Evolutionary conservation across 2,113 vertebrate species (phyloP).

Genomic region (Triplophysa tibetana): DNA sequence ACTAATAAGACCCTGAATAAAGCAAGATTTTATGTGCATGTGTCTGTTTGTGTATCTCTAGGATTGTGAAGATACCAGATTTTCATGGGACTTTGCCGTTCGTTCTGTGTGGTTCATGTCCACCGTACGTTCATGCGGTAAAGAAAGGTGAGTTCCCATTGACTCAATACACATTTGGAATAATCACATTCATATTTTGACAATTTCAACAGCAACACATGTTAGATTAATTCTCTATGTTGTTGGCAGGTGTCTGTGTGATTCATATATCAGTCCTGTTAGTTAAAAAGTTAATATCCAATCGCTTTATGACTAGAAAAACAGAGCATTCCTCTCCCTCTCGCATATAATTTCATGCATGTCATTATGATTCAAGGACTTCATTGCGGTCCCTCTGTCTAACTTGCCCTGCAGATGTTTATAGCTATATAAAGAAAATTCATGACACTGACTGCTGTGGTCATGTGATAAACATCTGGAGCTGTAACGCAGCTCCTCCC

Average conservation of each 20-base stretch:
- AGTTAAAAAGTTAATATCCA: background rate
- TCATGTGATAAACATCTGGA: constrained; percentile 65
- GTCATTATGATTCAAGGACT: constrained; percentile 11
- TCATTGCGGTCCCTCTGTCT: constrained; percentile 4
- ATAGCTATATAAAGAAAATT: constrained; percentile 42
- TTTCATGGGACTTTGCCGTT: constrained; percentile 85
- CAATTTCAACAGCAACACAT: background rate
- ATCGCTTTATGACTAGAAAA: background rate
- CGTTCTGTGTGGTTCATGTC: constrained; percentile 84
- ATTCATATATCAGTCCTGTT: background rate
- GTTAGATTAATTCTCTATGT: background rate
- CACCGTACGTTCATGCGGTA: constrained; percentile 87
- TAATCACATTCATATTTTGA: background rate
- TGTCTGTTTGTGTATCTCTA: constrained; percentile 43
- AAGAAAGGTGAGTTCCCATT: constrained; percentile 81
- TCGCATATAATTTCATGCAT: background rate
- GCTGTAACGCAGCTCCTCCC: constrained; percentile 29
- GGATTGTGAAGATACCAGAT: constrained; percentile 92
- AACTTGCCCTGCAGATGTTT: constrained; percentile 62
- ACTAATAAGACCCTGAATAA: background rate
- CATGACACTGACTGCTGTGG: constrained; percentile 48
- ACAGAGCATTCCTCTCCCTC: background rate
- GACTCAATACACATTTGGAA: background rate
- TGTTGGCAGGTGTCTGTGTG: background rate
- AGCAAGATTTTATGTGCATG: background rate